Percentiles rank a stretch among this genome's conserved stretches.
Evolutionary conservation across 2,113 vertebrate species (phyloP).

Genomic region (Proteles cristata): DNA sequence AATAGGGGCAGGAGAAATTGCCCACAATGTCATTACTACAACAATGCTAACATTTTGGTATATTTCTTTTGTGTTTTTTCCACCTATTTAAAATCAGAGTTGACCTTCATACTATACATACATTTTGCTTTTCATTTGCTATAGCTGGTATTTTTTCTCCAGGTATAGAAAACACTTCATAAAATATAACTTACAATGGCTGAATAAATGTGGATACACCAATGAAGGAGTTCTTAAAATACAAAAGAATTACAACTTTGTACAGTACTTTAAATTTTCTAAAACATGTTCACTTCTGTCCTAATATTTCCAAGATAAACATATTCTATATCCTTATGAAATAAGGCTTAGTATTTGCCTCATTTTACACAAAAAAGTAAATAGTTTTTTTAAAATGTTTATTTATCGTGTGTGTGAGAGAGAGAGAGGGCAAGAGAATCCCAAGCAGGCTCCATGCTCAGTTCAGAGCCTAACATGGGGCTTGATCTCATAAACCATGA

Average conservation of each 20-base stretch:
- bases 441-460: too few relatives aligned
- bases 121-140: neutral
- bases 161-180: neutral
- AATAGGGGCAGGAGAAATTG: neutral
- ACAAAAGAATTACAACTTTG: neutral
- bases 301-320: slow-evolving; percentile 1
- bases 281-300: neutral
- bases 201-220: neutral
- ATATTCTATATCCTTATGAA: neutral
- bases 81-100: neutral
- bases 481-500: too few relatives aligned
- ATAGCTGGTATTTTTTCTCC: neutral
- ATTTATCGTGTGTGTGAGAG: too few relatives aligned
- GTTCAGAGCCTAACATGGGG: too few relatives aligned
- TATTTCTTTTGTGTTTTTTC: neutral
- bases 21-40: neutral
- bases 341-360: slow-evolving; percentile 5
- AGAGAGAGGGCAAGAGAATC: too few relatives aligned
- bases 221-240: neutral
- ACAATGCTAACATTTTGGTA: neutral
- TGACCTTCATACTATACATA: neutral
- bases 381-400: neutral
- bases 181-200: slow-evolving; percentile 7
- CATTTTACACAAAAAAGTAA: slow-evolving; percentile 42
- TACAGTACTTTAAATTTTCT: neutral